phyloP scores from a whole-genome alignment of 2,888 invertebrate genomes.

The Lacanobia oleracea region DNA sequence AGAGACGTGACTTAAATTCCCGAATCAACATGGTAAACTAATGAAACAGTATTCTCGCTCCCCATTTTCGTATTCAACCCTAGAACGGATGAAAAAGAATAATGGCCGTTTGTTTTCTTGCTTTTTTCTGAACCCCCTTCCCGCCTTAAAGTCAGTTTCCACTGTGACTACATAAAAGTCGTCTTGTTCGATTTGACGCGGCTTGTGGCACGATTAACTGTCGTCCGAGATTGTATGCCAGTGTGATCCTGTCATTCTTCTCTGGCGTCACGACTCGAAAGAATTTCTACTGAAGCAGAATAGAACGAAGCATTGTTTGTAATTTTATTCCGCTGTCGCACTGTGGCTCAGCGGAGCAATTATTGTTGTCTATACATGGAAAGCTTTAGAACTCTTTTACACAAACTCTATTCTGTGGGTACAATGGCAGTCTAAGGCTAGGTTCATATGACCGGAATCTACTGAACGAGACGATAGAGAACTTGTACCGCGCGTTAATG shows the following conservation, averaged over 20 bases:
- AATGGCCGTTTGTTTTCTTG: conserved; percentile 50
- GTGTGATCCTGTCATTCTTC: neutral
- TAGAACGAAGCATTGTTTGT: too few species aligned
- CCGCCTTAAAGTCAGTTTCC: conserved; percentile 6
- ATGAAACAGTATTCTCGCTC: conserved; percentile 36
- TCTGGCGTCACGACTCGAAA: too few species aligned
- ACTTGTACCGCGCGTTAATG: too few species aligned
- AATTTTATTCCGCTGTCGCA: too few species aligned
- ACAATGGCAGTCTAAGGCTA: too few species aligned
- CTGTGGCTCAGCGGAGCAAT: too few species aligned
- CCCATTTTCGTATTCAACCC: conserved; percentile 41
- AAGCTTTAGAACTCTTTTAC: too few species aligned
- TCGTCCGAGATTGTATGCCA: neutral
- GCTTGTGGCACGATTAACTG: neutral
- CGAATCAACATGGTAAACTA: conserved; percentile 28
- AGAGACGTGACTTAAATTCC: conserved; percentile 8
- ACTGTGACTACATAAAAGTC: neutral
- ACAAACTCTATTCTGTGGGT: too few species aligned
- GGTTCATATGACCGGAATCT: too few species aligned
- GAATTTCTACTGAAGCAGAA: too few species aligned
- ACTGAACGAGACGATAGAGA: too few species aligned
- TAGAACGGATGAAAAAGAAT: conserved; percentile 41
- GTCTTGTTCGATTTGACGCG: neutral
- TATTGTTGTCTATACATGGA: too few species aligned
- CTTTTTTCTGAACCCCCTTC: conserved; percentile 7